Conservation (phyloP, 1,140 invertebrate species). For the Pectinophora gossypiella region DNA sequence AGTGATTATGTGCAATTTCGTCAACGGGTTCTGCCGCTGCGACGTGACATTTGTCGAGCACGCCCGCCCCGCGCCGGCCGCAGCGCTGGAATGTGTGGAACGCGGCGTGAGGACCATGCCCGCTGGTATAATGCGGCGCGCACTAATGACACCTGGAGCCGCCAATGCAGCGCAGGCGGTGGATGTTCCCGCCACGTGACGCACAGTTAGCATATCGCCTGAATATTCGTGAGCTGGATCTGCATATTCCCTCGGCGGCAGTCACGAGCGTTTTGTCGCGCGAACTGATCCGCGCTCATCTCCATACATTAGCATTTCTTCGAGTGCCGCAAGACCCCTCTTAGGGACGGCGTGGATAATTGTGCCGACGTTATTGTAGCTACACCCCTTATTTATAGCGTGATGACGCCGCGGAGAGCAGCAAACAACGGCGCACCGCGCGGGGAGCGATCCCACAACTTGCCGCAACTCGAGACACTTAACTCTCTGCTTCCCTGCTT, state of each 20-base stretch:
- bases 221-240: neutral
- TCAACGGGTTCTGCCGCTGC: slow-evolving; percentile 13
- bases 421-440: neutral
- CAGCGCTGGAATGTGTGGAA: neutral
- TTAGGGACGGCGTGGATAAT: neutral
- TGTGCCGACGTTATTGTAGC: neutral
- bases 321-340: neutral
- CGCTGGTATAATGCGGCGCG: neutral
- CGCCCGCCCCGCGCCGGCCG: neutral
- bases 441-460: neutral
- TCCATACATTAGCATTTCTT: slow-evolving; percentile 3
- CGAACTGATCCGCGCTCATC: neutral
- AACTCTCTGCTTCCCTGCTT: too few species aligned
- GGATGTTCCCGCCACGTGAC: neutral
- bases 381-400: slow-evolving; percentile 1
- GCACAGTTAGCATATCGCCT: neutral
- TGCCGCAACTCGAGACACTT: neutral
- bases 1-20: slow-evolving; percentile 36
- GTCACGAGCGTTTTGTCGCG: neutral
- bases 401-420: neutral
- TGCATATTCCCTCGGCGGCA: neutral
- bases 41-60: slow-evolving; percentile 6
- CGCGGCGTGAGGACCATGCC: neutral
- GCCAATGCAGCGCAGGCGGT: neutral
- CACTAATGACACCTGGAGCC: neutral